phyloP scores from a whole-genome alignment of 1,140 invertebrate species.

The Temnothorax curvispinosus region DNA sequence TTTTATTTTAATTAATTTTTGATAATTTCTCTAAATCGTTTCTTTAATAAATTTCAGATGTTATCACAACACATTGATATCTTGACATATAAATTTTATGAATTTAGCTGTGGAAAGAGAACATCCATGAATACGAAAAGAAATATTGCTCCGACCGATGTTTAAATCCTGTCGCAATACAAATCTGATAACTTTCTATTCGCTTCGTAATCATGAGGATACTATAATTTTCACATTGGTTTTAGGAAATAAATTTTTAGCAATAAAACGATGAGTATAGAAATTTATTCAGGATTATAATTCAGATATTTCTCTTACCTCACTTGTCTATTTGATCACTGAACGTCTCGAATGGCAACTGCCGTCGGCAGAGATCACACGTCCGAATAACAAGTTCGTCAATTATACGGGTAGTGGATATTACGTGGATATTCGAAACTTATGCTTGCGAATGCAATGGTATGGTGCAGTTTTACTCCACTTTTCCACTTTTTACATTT shows the following conservation, averaged over 20 bases:
- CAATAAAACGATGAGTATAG: not conserved
- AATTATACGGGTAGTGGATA: constrained; percentile 4
- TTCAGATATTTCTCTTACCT: constrained; percentile 64
- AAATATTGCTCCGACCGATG: not conserved
- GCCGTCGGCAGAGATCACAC: constrained; percentile 67
- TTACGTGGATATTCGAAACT: not conserved
- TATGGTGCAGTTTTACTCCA: constrained; percentile 58
- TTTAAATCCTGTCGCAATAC: constrained; percentile 2
- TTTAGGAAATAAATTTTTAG: not conserved
- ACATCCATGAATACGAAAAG: not conserved
- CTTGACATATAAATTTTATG: not conserved
- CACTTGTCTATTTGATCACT: constrained; percentile 51
- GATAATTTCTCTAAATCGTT: not conserved
- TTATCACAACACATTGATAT: not conserved
- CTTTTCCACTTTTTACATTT: constrained; percentile 69
- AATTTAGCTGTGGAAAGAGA: not conserved
- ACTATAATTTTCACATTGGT: not conserved
- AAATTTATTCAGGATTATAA: constrained; percentile 36
- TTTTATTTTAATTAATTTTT: not conserved
- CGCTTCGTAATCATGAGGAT: not conserved
- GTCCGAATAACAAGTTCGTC: constrained; percentile 53
- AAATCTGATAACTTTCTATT: not conserved
- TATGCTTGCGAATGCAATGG: not conserved
- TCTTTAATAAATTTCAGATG: not conserved
- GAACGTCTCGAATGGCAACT: constrained; percentile 27